Percentiles rank a stretch among this genome's conserved stretches.
Evolutionary conservation across 2,797 vertebrate genomes (phyloP).

Genomic region (Sternarchorhynchus goeldii): DNA sequence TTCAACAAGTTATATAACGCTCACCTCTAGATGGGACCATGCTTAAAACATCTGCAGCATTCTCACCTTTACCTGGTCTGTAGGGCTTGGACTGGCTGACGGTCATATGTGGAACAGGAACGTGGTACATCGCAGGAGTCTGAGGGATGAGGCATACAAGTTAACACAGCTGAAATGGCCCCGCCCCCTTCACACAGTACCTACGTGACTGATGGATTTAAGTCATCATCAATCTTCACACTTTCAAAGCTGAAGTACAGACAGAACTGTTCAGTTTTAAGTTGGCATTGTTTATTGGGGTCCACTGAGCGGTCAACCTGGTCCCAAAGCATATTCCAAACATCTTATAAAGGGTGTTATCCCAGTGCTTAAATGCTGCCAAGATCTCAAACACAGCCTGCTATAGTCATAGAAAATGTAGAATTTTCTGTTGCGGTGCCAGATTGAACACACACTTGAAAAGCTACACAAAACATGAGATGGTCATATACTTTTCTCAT

Average conservation of each 20-base stretch:
- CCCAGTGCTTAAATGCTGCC: background rate
- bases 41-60: constrained; percentile 61
- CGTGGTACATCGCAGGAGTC: constrained; percentile 94
- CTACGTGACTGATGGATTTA: background rate
- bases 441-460: too few species aligned
- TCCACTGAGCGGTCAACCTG: background rate
- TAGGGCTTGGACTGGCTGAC: constrained; percentile 98
- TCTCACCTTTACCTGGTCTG: constrained; percentile 99
- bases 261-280: background rate
- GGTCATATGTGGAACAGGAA: constrained; percentile 96
- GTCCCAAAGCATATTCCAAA: background rate
- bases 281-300: background rate
- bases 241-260: background rate
- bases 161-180: constrained; percentile 16
- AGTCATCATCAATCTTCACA: background rate
- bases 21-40: constrained; percentile 22
- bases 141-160: constrained; percentile 66
- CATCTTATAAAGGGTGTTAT: background rate
- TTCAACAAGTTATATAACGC: background rate
- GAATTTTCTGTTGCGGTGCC: too few species aligned
- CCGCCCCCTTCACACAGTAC: background rate
- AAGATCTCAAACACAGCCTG: background rate
- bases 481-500: too few species aligned
- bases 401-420: too few species aligned
- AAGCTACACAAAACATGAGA: too few species aligned